A percentile compares a stretch with the other conserved stretches of the same genome.
Conservation (phyloP, 2,888 invertebrate species). For the Melanophora roralis region DNA sequence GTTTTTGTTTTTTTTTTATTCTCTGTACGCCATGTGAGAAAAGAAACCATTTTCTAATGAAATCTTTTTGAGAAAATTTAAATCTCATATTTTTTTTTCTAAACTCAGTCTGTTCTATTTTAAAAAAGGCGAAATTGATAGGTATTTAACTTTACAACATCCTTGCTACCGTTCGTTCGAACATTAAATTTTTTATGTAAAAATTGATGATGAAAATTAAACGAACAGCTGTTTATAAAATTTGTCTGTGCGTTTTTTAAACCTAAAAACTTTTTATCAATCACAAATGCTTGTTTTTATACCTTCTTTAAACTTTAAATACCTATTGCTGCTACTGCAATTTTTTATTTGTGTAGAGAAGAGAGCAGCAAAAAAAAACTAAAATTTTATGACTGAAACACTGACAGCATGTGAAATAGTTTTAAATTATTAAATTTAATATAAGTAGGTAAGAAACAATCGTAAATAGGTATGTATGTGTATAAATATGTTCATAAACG, state of each 20-base stretch:
- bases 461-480: too few species aligned
- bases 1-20: background rate
- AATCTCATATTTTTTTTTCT: background rate
- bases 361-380: conserved; percentile 35
- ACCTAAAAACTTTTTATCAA: conserved; percentile 49
- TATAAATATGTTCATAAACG: background rate
- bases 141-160: conserved; percentile 22
- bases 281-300: background rate
- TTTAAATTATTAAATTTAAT: conserved; percentile 17
- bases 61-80: conserved; percentile 6
- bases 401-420: background rate
- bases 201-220: background rate
- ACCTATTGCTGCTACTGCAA: conserved; percentile 53
- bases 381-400: conserved; percentile 10
- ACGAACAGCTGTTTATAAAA: conserved; percentile 53
- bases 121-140: too few species aligned
- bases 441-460: background rate
- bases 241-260: conserved; percentile 30
- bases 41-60: conserved; percentile 34
- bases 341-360: conserved; percentile 57
- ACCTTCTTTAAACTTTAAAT: conserved; percentile 17
- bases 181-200: background rate
- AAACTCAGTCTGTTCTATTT: too few species aligned
- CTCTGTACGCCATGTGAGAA: background rate
- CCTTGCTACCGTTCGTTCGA: background rate